These are phyloP conservation scores for Branchellion lobata DNA, from an alignment of 2,888 invertebrate genomes.

Conservation along the genomic window DNA sequence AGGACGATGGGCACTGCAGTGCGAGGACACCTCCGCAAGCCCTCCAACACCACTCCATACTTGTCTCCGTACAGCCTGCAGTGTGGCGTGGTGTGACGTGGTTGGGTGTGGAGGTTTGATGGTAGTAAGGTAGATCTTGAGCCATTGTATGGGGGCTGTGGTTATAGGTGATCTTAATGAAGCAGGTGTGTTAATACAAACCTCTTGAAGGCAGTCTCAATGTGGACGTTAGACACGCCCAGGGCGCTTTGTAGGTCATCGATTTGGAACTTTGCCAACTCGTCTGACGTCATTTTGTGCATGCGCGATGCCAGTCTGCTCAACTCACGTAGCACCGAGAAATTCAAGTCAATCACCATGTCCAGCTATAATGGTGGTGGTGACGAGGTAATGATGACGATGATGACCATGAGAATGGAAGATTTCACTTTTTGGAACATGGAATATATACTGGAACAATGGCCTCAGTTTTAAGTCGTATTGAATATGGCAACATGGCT, in stretches of 20 bases:
- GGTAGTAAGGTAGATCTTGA: not conserved
- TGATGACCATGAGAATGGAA: not conserved
- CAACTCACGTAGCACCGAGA: slow-evolving; percentile 21
- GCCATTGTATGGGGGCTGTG: not conserved
- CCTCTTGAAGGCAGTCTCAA: slow-evolving; percentile 41
- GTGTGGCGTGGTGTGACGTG: not conserved
- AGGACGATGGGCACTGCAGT: slow-evolving; percentile 32
- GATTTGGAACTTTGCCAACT: slow-evolving; percentile 39
- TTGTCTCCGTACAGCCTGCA: slow-evolving; percentile 42
- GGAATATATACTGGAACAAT: too few relatives aligned
- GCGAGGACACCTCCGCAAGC: slow-evolving; percentile 38
- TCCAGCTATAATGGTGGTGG: slow-evolving; percentile 32
- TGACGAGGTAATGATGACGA: not conserved
- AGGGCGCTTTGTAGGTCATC: slow-evolving; percentile 21
- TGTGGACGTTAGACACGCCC: slow-evolving; percentile 38
- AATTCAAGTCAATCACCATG: slow-evolving; percentile 44
- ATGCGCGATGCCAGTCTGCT: slow-evolving; percentile 11
- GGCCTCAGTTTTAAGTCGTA: too few relatives aligned
- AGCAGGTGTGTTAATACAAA: too few relatives aligned
- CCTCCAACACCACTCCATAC: slow-evolving; percentile 30
- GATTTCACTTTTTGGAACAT: not conserved
- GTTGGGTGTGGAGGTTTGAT: too few relatives aligned
- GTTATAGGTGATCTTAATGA: too few relatives aligned
- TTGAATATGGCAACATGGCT: too few relatives aligned
- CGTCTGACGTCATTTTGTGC: slow-evolving; percentile 40